These are phyloP conservation scores for Onychomys leucogaster DNA, from an alignment of 2,797 vertebrate genomes.

Conservation along the genomic window DNA sequence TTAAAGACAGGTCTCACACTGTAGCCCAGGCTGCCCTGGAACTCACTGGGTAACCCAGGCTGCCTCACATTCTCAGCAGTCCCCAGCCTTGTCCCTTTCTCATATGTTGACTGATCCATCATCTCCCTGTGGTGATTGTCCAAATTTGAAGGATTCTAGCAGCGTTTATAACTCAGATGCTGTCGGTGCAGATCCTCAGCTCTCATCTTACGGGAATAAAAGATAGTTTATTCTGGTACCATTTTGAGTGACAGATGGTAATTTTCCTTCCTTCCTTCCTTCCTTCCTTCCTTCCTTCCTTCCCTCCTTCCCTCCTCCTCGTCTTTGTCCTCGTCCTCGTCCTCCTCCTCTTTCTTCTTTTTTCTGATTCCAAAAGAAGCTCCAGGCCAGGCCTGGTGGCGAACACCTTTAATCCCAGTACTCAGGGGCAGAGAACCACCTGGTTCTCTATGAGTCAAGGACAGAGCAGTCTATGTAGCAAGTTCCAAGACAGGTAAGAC, in stretches of 20 bases:
- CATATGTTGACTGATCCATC: background rate
- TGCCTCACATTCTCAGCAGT: background rate
- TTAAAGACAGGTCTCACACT: background rate
- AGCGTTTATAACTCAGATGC: background rate
- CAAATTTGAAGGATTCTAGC: background rate
- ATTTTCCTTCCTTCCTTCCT: too few species aligned
- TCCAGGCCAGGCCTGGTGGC: background rate
- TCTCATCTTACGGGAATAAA: background rate
- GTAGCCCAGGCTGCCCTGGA: background rate
- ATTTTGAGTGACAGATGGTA: background rate
- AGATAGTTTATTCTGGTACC: background rate
- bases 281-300: too few species aligned
- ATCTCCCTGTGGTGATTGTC: background rate
- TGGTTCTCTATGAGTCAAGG: background rate
- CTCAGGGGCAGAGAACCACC: background rate
- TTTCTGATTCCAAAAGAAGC: background rate
- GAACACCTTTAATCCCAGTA: background rate
- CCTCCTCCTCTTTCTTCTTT: fast-evolving
- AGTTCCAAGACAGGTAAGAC: background rate
- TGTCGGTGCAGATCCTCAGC: background rate
- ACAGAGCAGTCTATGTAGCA: background rate
- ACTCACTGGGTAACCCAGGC: background rate
- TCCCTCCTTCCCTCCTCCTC: too few species aligned
- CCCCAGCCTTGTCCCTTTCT: background rate
- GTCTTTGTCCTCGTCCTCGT: too few species aligned